Conservation (phyloP, 2,888 invertebrate genomes). For the Sarcophaga caerulescens region DNA sequence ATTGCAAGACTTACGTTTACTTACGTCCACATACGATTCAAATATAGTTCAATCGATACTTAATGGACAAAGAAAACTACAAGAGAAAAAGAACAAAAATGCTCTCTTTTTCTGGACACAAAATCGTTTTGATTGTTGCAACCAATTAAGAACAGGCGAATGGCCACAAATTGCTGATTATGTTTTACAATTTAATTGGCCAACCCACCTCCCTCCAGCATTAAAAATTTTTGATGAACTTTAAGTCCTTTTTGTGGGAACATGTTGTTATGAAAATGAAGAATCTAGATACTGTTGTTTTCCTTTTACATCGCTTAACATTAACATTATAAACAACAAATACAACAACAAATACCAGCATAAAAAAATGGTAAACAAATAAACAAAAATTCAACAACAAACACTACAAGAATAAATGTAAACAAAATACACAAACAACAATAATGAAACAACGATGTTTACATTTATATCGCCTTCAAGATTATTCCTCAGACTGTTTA, state of each 20-base stretch:
- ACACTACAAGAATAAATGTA: too few species aligned
- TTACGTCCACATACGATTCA: background rate
- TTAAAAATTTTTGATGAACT: background rate
- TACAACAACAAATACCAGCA: too few species aligned
- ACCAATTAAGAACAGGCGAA: background rate
- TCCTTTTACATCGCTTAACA: too few species aligned
- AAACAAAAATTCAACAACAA: too few species aligned
- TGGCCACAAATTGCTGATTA: background rate
- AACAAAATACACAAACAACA: too few species aligned
- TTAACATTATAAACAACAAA: too few species aligned
- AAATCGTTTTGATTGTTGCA: conserved; percentile 13
- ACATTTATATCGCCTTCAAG: too few species aligned
- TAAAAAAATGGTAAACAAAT: too few species aligned
- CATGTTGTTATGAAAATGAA: background rate
- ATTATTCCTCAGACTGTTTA: too few species aligned
- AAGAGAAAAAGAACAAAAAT: background rate
- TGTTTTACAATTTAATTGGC: background rate
- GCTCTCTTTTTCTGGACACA: conserved; percentile 3
- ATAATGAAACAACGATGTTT: too few species aligned
- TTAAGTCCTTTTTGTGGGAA: background rate
- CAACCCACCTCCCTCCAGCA: background rate
- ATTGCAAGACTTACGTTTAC: background rate
- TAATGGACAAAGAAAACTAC: background rate
- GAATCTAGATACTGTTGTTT: too few species aligned
- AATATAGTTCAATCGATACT: conserved; percentile 8